Percentiles rank a stretch among this genome's conserved stretches.
phyloP scores from a whole-genome alignment of 2,888 invertebrate genomes.

The Heteromyza rotundicornis region DNA sequence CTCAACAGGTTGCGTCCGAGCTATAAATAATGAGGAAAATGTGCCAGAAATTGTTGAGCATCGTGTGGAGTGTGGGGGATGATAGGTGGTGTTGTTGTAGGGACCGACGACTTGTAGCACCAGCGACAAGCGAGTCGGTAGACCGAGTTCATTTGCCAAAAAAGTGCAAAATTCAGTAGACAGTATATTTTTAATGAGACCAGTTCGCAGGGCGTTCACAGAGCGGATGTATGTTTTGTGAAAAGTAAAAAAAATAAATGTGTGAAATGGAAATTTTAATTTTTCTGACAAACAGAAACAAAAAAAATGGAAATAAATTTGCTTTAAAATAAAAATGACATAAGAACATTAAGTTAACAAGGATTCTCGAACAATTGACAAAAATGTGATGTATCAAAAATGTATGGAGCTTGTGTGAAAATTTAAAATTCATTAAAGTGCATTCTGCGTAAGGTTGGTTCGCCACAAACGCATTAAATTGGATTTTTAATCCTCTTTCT shows the following conservation, averaged over 20 bases:
- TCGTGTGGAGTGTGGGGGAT: not conserved
- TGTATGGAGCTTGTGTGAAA: too few relatives aligned
- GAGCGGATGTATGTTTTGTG: not conserved
- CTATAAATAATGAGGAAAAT: not conserved
- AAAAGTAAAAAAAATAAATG: not conserved
- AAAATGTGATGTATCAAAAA: too few relatives aligned
- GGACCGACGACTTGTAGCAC: not conserved
- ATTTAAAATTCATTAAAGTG: too few relatives aligned
- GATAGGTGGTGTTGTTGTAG: not conserved
- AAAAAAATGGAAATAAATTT: too few relatives aligned
- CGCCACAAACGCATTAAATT: too few relatives aligned
- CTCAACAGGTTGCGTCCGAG: not conserved
- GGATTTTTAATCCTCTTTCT: too few relatives aligned
- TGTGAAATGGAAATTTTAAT: conserved; percentile 1
- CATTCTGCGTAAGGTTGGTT: too few relatives aligned
- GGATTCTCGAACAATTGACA: too few relatives aligned
- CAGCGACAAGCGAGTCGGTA: not conserved
- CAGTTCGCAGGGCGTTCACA: not conserved
- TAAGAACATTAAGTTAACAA: too few relatives aligned
- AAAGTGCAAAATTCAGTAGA: conserved; percentile 5
- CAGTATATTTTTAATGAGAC: not conserved
- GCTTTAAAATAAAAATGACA: too few relatives aligned
- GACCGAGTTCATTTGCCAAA: not conserved
- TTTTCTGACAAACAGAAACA: too few relatives aligned
- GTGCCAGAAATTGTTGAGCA: not conserved